Evolutionary conservation across 2,113 vertebrate genomes (phyloP), one percentile per base, ranked within the genome.

Genomic region (Anhinga anhinga): DNA sequence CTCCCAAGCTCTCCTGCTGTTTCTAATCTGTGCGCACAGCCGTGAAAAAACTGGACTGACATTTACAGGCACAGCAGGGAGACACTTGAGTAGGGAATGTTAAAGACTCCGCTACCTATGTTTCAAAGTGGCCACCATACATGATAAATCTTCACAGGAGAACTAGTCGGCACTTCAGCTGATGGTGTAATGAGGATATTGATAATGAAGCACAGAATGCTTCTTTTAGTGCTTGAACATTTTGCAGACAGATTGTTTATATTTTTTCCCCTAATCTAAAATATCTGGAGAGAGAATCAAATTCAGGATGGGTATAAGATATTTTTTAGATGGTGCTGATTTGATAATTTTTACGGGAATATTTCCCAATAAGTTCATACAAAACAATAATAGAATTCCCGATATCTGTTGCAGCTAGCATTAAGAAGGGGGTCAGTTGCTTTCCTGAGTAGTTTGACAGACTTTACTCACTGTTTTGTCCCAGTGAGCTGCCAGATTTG

Each of bases 11-110:
- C 98, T 98, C 99, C 99, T 94, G 99, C 99, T 99, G 99, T 99
- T 99, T 99, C 99, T 99, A 99, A 99, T 99, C 99, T 99, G 99
- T 98, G 98, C 98, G 98, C 96, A 98, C 99, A 98, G 99, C 99
- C 99, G 99, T 98, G 99, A 99, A 99, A 98, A 99, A 99, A 99
- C 99, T 98, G 99, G 99, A 99, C 99, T 99, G 98, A 99, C 99
- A 99, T 99, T 99, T 99, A 99, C 99, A 99, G 99, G 98, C 99
- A 95, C 99, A 99, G 99, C 99, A 97, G 99, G 99, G 98, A 98
- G 98, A 98, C 97, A 98, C 99, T 98, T 99, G 99, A 99, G 98
- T 97, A 98, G 98, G 98, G 99, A 99, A 99, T 99, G 99, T 98
- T 99, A 99, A 99, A 99, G 98, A 99, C 98, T 98, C 98, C 44